phyloP scores from a whole-genome alignment of 1,140 invertebrate species.

The Uloborus diversus region DNA sequence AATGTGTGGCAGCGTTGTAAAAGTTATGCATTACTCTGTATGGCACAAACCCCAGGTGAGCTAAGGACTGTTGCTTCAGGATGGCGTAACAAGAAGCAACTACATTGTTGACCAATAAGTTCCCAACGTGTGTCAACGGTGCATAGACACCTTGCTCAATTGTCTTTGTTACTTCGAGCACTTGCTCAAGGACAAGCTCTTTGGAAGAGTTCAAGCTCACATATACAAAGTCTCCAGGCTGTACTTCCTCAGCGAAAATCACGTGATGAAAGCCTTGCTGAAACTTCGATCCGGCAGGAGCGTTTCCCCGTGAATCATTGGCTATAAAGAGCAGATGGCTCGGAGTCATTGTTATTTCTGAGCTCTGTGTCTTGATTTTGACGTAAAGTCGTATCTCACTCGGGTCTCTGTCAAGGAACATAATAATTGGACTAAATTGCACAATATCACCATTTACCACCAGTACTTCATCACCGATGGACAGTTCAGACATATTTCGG shows the following conservation, averaged over 20 bases:
- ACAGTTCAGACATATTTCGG: conserved; percentile 73
- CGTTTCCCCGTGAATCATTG: background rate
- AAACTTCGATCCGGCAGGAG: background rate
- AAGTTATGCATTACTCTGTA: conserved; percentile 71
- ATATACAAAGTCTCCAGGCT: conserved; percentile 68
- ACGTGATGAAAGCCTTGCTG: no score
- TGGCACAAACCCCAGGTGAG: conserved; percentile 85
- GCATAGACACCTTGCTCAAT: conserved; percentile 81
- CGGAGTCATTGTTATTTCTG: conserved; percentile 80
- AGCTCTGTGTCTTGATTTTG: conserved; percentile 75
- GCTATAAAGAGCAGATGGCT: conserved; percentile 77
- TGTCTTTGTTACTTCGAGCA: conserved; percentile 72
- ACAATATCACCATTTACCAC: conserved; percentile 73
- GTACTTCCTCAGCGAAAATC: conserved; percentile 72
- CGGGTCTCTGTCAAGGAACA: conserved; percentile 85
- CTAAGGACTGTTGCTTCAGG: conserved; percentile 82
- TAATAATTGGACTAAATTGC: conserved; percentile 84
- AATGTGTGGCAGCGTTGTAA: conserved; percentile 19
- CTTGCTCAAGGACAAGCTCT: conserved; percentile 68
- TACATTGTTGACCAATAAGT: conserved; percentile 88
- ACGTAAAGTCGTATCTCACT: conserved; percentile 63
- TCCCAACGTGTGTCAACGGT: conserved; percentile 87
- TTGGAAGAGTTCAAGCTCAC: conserved; percentile 58
- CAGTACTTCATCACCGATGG: conserved; percentile 82
- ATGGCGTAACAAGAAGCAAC: conserved; percentile 95